A percentile compares a stretch with the other conserved stretches of the same genome.
These are phyloP conservation scores for pig (Sus scrofa) DNA, from an alignment of 2,113 vertebrate species.

Conservation along the genomic window DNA sequence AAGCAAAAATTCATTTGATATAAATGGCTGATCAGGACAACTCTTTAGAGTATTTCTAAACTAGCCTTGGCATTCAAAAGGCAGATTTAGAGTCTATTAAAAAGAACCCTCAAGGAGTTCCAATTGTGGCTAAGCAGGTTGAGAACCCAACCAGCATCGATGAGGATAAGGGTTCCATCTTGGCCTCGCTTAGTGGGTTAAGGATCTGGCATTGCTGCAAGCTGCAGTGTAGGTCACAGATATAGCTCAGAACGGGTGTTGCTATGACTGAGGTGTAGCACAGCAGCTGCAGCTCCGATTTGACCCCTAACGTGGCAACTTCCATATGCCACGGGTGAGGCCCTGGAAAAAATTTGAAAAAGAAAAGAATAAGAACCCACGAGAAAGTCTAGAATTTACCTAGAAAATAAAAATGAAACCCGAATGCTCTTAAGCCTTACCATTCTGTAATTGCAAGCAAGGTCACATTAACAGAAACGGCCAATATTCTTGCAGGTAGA, in stretches of 20 bases:
- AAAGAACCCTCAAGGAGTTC: not conserved
- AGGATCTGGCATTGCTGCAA: no score
- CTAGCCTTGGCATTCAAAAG: not conserved
- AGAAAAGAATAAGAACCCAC: not conserved
- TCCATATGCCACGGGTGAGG: no score
- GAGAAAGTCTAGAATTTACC: not conserved
- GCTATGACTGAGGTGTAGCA: no score
- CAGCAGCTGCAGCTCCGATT: no score
- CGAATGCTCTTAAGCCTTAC: not conserved
- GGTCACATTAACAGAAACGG: not conserved
- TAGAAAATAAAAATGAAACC: conserved; percentile 35
- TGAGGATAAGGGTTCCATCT: no score
- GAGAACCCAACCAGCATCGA: no score
- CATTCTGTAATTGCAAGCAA: not conserved
- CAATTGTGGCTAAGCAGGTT: no score
- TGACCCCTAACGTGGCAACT: no score
- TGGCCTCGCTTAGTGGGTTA: no score
- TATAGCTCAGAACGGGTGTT: no score
- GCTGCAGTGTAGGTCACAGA: no score
- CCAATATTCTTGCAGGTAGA: not conserved
- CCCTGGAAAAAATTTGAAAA: no score
- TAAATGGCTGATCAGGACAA: not conserved
- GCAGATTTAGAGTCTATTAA: not conserved
- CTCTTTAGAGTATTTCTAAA: conserved; percentile 13
- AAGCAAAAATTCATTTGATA: not conserved